A percentile compares a stretch with the other conserved stretches of the same genome.
These are phyloP conservation scores for Muricea muricata DNA, from an alignment of 92 coral and sea anemone species.

Conservation along the genomic window DNA sequence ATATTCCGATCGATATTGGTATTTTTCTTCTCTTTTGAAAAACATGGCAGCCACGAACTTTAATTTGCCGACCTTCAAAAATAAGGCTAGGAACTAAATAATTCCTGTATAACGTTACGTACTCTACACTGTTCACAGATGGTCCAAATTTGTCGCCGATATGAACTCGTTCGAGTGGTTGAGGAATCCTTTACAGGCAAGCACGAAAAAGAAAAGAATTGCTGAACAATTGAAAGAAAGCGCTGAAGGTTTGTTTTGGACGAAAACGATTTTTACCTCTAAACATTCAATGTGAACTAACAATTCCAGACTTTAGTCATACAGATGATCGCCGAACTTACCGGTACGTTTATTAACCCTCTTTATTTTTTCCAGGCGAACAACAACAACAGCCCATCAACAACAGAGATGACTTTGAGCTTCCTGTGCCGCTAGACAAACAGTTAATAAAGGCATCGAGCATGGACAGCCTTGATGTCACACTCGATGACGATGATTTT, in stretches of 20 bases:
- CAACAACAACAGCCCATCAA: too few relatives aligned
- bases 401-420: not conserved
- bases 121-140: conserved; percentile 71
- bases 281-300: too few relatives aligned
- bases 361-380: conserved; percentile 12
- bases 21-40: not conserved
- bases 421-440: conserved; percentile 14
- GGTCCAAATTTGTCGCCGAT: conserved; percentile 91
- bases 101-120: too few relatives aligned
- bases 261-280: too few relatives aligned
- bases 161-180: conserved; percentile 92
- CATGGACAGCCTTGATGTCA: not conserved
- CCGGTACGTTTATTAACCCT: too few relatives aligned
- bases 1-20: too few relatives aligned
- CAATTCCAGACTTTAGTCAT: too few relatives aligned
- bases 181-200: conserved; percentile 76
- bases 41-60: not conserved
- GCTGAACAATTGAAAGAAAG: conserved; percentile 53
- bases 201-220: conserved; percentile 7
- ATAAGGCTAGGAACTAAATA: too few relatives aligned
- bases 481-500: not conserved
- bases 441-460: not conserved
- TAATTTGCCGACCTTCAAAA: too few relatives aligned
- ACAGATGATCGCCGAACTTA: too few relatives aligned
- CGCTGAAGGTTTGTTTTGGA: not conserved